A percentile compares a stretch with the other conserved stretches of the same genome.
Conservation (phyloP, 2,797 vertebrate species). For the Onychomys torridus region DNA sequence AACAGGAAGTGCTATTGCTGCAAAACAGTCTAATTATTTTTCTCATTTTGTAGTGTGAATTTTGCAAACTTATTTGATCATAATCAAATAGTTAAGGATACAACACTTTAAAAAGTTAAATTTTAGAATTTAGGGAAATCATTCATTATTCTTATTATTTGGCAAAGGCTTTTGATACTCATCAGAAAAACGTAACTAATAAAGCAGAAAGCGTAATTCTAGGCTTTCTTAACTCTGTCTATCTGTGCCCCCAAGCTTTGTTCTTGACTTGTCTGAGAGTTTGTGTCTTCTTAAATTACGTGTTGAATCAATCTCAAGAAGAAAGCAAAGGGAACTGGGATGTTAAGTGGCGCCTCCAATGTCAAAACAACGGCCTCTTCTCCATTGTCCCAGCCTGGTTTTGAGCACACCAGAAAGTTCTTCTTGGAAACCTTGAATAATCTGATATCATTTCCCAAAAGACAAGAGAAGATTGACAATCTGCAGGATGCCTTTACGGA, state of each 20-base stretch:
- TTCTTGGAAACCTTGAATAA: slow-evolving; percentile 53
- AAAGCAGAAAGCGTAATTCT: slow-evolving; percentile 8
- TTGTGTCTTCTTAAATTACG: not conserved
- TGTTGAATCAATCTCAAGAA: slow-evolving; percentile 35
- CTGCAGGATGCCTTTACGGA: not conserved
- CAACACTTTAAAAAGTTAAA: not conserved
- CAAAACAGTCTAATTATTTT: not conserved
- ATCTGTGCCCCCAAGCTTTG: not conserved
- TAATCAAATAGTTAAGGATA: slow-evolving; percentile 25
- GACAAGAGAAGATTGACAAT: not conserved
- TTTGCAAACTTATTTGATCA: slow-evolving; percentile 15
- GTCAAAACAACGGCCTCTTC: slow-evolving; percentile 11
- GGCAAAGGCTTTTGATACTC: not conserved
- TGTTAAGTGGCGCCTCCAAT: not conserved
- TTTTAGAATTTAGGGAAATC: not conserved
- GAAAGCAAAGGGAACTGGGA: not conserved
- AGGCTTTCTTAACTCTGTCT: not conserved
- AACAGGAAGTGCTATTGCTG: not conserved
- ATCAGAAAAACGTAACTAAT: slow-evolving; percentile 6
- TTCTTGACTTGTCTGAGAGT: not conserved
- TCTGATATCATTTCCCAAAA: not conserved
- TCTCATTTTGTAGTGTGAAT: not conserved
- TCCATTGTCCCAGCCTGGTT: not conserved
- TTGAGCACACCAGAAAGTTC: not conserved
- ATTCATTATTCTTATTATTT: slow-evolving; percentile 18